Conservation (phyloP, 2,113 vertebrate species). For the Acrocephalus arundinaceus region DNA sequence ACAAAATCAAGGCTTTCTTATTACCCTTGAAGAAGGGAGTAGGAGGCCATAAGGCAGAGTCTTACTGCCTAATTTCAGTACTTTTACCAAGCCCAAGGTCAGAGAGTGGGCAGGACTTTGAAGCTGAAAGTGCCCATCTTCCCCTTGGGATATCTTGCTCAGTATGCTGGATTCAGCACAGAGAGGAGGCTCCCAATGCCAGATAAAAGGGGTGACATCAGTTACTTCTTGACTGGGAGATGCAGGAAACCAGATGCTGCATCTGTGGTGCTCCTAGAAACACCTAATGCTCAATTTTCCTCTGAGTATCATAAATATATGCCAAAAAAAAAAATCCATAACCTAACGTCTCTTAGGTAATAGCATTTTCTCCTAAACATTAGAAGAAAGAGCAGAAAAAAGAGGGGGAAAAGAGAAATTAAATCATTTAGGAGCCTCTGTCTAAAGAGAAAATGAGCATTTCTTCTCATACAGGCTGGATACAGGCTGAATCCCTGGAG, state of each 20-base stretch:
- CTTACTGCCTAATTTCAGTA: not conserved
- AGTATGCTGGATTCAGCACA: not conserved
- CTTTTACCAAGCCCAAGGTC: not conserved
- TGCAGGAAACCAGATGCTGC: not conserved
- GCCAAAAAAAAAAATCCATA: not conserved
- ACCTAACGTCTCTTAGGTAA: not conserved
- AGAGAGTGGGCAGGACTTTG: not conserved
- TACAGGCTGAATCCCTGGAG: not conserved
- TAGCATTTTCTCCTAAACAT: not conserved
- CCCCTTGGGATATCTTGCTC: not conserved
- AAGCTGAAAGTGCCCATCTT: not conserved
- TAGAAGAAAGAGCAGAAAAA: not conserved
- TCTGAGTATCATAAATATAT: not conserved
- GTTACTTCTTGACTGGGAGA: not conserved
- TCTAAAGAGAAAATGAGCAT: not conserved
- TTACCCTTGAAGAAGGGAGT: not conserved
- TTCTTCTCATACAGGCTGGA: not conserved
- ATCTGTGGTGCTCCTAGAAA: not conserved
- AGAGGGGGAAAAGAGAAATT: rapidly evolving
- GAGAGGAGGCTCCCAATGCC: not conserved
- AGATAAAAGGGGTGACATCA: not conserved
- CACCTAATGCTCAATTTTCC: not conserved
- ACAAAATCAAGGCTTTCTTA: not conserved
- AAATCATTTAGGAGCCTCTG: not conserved
- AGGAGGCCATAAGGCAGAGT: not conserved